Conservation (phyloP, 2,113 vertebrate genomes). For the Delphinus delphis region DNA sequence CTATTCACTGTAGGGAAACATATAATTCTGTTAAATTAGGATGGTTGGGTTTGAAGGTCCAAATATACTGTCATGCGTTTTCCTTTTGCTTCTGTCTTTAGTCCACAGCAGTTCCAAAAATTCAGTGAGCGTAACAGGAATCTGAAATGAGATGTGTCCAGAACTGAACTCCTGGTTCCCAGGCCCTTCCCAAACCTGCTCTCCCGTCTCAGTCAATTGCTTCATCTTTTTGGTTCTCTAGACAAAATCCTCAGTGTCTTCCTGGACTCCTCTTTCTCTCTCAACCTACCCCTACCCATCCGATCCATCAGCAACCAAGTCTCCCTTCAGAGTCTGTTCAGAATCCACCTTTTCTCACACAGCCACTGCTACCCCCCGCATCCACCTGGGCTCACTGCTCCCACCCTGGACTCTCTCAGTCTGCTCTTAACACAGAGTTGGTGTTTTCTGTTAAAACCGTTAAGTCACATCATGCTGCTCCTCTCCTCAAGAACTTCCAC, state of each 20-base stretch:
- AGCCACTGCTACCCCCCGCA: not conserved
- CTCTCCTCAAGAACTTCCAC: not conserved
- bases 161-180: not conserved
- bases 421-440: not conserved
- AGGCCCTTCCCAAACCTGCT: not conserved
- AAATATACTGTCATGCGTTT: not conserved
- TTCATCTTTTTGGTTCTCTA: not conserved
- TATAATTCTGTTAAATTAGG: not conserved
- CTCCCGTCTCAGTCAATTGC: not conserved
- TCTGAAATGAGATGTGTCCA: not conserved
- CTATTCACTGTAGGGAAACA: not conserved
- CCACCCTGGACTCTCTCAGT: not conserved
- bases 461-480: no score
- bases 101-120: not conserved
- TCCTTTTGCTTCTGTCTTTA: not conserved
- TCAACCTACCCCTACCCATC: no score
- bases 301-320: not conserved
- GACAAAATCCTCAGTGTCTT: no score
- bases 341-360: not conserved
- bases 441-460: not conserved
- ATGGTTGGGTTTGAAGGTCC: not conserved
- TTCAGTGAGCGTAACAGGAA: not conserved
- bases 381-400: not conserved
- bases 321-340: not conserved
- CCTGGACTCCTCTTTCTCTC: not conserved